These are phyloP conservation scores for Molanna angustata DNA, from an alignment of 2,888 invertebrate species.

Conservation along the genomic window DNA sequence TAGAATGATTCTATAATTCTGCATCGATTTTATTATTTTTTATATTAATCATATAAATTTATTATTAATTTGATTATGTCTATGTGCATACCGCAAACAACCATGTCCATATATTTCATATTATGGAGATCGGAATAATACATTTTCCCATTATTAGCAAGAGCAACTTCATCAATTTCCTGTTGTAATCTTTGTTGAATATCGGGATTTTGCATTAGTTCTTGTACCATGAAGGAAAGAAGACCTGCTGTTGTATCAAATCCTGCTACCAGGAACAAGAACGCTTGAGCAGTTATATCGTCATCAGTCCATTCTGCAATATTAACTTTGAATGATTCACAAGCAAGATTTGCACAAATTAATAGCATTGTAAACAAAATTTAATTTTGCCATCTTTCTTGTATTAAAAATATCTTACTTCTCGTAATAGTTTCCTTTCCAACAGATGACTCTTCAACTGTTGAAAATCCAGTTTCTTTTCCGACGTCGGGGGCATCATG, in stretches of 20 bases:
- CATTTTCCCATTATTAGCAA: constrained; percentile 44
- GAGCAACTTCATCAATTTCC: constrained; percentile 39
- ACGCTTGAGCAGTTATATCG: constrained; percentile 40
- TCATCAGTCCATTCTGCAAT: constrained; percentile 38
- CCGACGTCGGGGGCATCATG: constrained; percentile 37
- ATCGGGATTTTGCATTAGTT: constrained; percentile 41
- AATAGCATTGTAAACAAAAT: neutral
- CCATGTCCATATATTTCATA: constrained; percentile 53
- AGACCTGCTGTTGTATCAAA: constrained; percentile 41
- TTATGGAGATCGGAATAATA: constrained; percentile 43
- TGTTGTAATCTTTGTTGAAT: constrained; percentile 39
- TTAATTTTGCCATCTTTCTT: too few species aligned
- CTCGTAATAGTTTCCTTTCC: constrained; percentile 39
- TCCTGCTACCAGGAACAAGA: constrained; percentile 42
- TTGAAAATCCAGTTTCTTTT: constrained; percentile 42
- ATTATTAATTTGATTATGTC: too few species aligned
- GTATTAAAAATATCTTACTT: too few species aligned
- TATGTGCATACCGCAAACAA: constrained; percentile 54
- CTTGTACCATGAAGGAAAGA: constrained; percentile 40
- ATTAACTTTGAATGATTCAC: too few species aligned
- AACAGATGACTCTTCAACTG: constrained; percentile 43
- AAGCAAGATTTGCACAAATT: constrained; percentile 35
- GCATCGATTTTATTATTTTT: too few species aligned
- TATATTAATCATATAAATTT: too few species aligned
- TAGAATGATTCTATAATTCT: too few species aligned